phyloP scores from a whole-genome alignment of 37 sponge, comb jelly and placozoan species.

The Ephydatia muelleri region DNA sequence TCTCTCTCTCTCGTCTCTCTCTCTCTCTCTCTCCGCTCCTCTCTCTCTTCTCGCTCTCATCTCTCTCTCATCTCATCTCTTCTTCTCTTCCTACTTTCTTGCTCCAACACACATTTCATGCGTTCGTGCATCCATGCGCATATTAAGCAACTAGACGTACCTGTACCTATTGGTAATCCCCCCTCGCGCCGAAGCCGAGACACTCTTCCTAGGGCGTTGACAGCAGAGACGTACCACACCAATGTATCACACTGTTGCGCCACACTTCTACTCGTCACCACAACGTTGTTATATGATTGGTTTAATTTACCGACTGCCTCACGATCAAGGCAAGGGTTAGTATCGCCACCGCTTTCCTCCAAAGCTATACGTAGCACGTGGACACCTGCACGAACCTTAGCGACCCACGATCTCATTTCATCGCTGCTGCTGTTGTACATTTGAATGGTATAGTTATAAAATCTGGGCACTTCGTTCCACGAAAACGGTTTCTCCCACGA shows the following conservation, averaged over 20 bases:
- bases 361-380: not conserved
- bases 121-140: not conserved
- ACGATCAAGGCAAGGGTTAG: not conserved
- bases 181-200: too few species aligned
- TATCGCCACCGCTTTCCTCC: not conserved
- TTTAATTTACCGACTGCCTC: not conserved
- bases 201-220: not conserved
- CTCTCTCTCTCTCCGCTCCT: too few species aligned
- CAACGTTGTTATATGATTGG: not conserved
- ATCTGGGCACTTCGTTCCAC: not conserved
- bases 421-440: not conserved
- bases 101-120: not conserved
- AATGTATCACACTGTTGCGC: not conserved
- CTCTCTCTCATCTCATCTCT: too few species aligned
- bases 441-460: not conserved
- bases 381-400: not conserved
- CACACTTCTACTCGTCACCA: not conserved
- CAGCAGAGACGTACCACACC: not conserved
- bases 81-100: too few species aligned
- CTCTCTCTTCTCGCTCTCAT: too few species aligned
- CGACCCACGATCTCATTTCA: not conserved
- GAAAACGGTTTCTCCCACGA: not conserved
- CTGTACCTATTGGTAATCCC: not conserved
- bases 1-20: too few species aligned
- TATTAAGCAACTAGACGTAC: too few species aligned